Base-by-base conservation (phyloP, 2,888 invertebrate genomes). In the Leuctra nigra region DNA sequence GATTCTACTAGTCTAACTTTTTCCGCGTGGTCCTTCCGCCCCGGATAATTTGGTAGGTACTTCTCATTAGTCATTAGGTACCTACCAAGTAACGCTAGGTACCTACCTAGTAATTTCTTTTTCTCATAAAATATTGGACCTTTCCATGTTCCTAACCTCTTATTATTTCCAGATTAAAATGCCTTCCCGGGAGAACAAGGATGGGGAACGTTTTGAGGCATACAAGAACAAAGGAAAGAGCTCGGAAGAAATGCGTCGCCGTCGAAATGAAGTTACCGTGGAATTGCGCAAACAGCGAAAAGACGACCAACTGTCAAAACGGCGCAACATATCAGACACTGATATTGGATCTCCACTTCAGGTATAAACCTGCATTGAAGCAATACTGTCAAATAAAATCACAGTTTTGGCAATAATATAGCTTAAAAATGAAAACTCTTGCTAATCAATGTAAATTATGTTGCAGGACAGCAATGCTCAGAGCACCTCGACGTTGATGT, bases 211-310 rank as follows among this genome's bases (percentile, higher is more conserved):
- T 65, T 74, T 87, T 63, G 75, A 82, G 53, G 78, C 82, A 9
- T 92, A 87, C 72, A 92, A 92, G 73, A 87, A 87, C 71, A 81
- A 83, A 68, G 84, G 86, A 18, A 83, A 85, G 62, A 87, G 86
- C 65, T 75, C 77, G 1, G 86, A 84, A 68, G 92, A 93, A 64
- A 85, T 95, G 70, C 84, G 97, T 50, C 82, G 93, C 61, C 84
- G 94, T 62, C 81, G 98, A 56, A 89, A 83, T 59, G 95, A 96
- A 71, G 84, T 90, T 47, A 89, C 88, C 2, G 85, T 98, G 2
- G 91, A 96, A 64, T 77, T 99, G 29, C 82, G 98, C 14, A 97
- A 97, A 75, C 87, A 91, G 16, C 88, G 89, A 56, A 89, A 96
- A 64, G 95, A 97, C 71, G 95, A 97, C 65, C 94, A 95, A 69